Percentiles rank a stretch among this genome's conserved stretches.
Conservation (phyloP, 2,888 invertebrate genomes). For the Melikaiella ostensackeni region DNA sequence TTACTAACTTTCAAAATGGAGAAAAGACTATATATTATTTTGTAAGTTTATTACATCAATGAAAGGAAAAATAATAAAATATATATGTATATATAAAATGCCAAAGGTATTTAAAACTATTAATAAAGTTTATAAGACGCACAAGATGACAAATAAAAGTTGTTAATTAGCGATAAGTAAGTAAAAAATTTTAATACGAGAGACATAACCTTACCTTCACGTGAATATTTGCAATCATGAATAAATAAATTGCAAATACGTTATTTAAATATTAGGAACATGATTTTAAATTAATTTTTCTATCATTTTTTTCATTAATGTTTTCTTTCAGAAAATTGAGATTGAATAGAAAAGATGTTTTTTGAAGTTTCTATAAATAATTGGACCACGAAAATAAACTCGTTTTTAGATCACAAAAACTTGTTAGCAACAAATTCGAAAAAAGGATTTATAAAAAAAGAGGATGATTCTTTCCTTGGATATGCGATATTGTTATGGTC, state of each 20-base stretch:
- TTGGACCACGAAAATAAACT: slow-evolving; percentile 1
- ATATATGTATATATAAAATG: no score
- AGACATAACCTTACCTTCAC: neutral
- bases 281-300: no score
- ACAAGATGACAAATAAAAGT: neutral
- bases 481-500: slow-evolving; percentile 11
- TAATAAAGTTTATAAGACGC: neutral
- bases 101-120: neutral
- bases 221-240: neutral
- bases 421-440: neutral
- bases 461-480: neutral
- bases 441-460: neutral
- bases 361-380: slow-evolving; percentile 8
- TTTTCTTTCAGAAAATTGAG: neutral
- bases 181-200: neutral
- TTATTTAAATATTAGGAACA: neutral
- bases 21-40: neutral
- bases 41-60: neutral
- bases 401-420: slow-evolving; percentile 3
- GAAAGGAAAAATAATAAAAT: neutral
- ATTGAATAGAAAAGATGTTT: neutral
- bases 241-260: neutral
- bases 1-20: neutral
- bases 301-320: neutral
- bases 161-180: neutral